These are phyloP conservation scores for Diplosoma virens DNA, from an alignment of 23 tunicate genomes.

Conservation along the genomic window DNA sequence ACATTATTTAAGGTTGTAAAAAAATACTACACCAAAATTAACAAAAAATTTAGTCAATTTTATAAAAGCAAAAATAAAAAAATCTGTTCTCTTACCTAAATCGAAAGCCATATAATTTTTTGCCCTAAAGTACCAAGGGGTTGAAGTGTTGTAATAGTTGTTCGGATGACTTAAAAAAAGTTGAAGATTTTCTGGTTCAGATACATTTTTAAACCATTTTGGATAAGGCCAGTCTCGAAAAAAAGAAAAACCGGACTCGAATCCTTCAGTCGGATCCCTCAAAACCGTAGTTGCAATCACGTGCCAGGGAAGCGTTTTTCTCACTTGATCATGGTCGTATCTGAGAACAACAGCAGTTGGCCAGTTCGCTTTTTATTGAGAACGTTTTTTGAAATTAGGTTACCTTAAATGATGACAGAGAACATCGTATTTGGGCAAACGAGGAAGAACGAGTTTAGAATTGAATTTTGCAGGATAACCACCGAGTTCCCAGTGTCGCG, in stretches of 20 bases:
- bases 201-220: constrained; percentile 61
- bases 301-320: constrained; percentile 25
- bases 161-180: constrained; percentile 48
- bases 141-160: constrained; percentile 61
- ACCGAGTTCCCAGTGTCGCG: constrained; percentile 79
- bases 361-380: background rate
- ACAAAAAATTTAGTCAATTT: too few species aligned
- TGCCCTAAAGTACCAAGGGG: constrained; percentile 96
- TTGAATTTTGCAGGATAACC: constrained; percentile 88
- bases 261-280: constrained; percentile 76
- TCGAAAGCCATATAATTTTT: constrained; percentile 95
- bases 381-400: background rate
- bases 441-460: constrained; percentile 59
- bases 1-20: too few species aligned
- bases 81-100: constrained; percentile 73
- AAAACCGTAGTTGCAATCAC: constrained; percentile 58
- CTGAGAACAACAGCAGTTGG: constrained; percentile 34
- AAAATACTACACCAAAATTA: too few species aligned
- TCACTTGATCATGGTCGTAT: constrained; percentile 26
- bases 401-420: constrained; percentile 86
- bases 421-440: constrained; percentile 61
- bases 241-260: constrained; percentile 94
- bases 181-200: constrained; percentile 28
- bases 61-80: too few species aligned
- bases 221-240: constrained; percentile 95